Evolutionary conservation across 2,113 vertebrate species (phyloP), one percentile per base, ranked within the genome.

Genomic region (Elgaria multicarinata): DNA sequence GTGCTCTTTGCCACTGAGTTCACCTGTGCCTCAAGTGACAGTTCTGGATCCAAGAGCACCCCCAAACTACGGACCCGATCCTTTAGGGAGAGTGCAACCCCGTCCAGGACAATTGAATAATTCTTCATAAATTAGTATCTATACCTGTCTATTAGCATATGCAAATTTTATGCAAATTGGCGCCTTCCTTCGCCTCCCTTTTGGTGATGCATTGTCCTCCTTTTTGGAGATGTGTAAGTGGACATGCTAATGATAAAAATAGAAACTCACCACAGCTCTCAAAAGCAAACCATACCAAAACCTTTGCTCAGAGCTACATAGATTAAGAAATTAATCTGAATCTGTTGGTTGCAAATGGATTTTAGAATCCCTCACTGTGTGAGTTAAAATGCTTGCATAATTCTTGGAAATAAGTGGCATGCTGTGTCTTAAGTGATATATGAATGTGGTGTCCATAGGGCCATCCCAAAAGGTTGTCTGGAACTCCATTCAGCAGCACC

Each of bases 401-500:
- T 24, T 66, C 66, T 72, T 82, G 88, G 87, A 81, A 93, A 80
- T 75, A 92, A 87, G 69, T 69, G 89, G 83, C 80, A 88, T 80
- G 74, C 81, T 91, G 71, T 77, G 88, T 91, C 90, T 90, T 82
- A 92, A 91, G 92, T 87, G 93, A 95, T 92, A 91, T 1, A 92
- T 53, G 36, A 90, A 88, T 86, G 85, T 83, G 55, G 42, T 2
- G 86, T 55, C 82, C 71, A 42, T 58, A 86, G 46, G 89, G 6
- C 42, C 71, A 89, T 87, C 83, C 88, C 90, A 72, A 92, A 94
- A 93, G 75, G 26, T 83, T 89, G 83, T 85, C 85, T 95, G 94
- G 86, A 94, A 86, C 86, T 93, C 94, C 92, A 91, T 88, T 93
- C 90, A 95, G 86, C 84, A n/a, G n/a, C n/a, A n/a, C 72, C 93